Conservation (phyloP, 2,888 invertebrate genomes). For the Pocota personata region DNA sequence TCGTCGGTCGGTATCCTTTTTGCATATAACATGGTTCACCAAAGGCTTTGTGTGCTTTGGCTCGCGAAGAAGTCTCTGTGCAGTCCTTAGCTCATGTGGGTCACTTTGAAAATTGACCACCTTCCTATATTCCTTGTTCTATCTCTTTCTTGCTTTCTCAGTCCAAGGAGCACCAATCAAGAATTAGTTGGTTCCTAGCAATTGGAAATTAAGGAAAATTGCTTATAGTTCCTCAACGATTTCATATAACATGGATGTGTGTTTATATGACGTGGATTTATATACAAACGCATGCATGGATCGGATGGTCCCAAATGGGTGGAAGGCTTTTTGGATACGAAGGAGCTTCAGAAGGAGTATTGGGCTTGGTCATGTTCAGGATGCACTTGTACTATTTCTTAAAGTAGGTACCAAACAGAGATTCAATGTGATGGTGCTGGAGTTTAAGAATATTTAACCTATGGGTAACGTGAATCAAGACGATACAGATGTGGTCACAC, state of each 20-base stretch:
- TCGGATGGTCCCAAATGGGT: background rate
- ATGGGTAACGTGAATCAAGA: background rate
- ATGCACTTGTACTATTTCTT: conserved; percentile 34
- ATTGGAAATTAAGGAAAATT: conserved; percentile 72
- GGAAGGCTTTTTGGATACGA: background rate
- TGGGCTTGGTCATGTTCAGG: conserved; percentile 25
- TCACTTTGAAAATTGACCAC: conserved; percentile 62
- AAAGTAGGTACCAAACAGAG: background rate
- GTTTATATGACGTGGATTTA: background rate
- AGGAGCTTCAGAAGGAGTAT: background rate
- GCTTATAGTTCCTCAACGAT: conserved; percentile 50
- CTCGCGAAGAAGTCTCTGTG: conserved; percentile 62
- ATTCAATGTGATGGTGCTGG: conserved; percentile 3
- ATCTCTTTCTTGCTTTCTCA: conserved; percentile 51
- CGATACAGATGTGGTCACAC: background rate
- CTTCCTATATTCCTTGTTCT: conserved; percentile 26
- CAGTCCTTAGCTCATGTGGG: conserved; percentile 60
- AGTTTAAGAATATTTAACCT: conserved; percentile 10
- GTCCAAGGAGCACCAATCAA: conserved; percentile 72
- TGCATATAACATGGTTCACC: conserved; percentile 36
- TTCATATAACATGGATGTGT: background rate
- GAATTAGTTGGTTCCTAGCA: conserved; percentile 67
- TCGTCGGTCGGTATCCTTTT: conserved; percentile 28
- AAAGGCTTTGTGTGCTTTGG: conserved; percentile 49
- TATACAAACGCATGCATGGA: background rate